Evolutionary conservation across 2,797 vertebrate species (phyloP).

Genomic region (Coregonus ussuriensis): DNA sequence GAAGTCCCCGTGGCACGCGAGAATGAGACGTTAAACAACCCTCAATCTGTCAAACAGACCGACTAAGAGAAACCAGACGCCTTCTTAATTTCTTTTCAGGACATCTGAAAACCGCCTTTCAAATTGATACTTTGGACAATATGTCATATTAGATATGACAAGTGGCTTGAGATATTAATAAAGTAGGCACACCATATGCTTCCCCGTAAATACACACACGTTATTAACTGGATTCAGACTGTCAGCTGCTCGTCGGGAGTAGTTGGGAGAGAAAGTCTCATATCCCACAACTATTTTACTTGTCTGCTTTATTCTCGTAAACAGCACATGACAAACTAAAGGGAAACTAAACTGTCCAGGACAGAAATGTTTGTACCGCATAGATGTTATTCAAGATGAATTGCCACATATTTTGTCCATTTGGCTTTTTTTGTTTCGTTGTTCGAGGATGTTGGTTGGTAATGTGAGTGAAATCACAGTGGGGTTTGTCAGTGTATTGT

Average conservation of each 20-base stretch:
- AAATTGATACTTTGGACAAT: constrained; percentile 76
- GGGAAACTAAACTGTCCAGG: neutral
- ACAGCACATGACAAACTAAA: neutral
- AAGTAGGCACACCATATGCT: constrained; percentile 66
- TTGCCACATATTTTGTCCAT: neutral
- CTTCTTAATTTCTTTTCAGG: constrained; percentile 57
- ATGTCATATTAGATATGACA: constrained; percentile 71
- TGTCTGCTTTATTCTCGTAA: neutral
- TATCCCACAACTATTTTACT: constrained; percentile 38
- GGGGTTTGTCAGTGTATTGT: neutral
- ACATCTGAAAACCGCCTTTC: constrained; percentile 44
- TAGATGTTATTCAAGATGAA: neutral
- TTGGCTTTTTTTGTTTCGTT: neutral
- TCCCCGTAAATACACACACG: constrained; percentile 56
- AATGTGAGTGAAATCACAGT: neutral
- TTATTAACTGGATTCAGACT: constrained; percentile 65
- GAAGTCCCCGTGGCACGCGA: constrained; percentile 62
- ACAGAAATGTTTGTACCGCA: neutral
- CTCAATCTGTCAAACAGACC: constrained; percentile 72
- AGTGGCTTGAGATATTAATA: constrained; percentile 69
- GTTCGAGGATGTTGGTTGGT: neutral
- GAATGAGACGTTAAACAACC: constrained; percentile 76
- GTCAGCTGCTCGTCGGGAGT: constrained; percentile 72
- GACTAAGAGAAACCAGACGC: constrained; percentile 71
- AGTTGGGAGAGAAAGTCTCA: constrained; percentile 58